These are phyloP conservation scores for Gymnothorax javanicus DNA, from an alignment of 2,797 vertebrate species.

Conservation along the genomic window DNA sequence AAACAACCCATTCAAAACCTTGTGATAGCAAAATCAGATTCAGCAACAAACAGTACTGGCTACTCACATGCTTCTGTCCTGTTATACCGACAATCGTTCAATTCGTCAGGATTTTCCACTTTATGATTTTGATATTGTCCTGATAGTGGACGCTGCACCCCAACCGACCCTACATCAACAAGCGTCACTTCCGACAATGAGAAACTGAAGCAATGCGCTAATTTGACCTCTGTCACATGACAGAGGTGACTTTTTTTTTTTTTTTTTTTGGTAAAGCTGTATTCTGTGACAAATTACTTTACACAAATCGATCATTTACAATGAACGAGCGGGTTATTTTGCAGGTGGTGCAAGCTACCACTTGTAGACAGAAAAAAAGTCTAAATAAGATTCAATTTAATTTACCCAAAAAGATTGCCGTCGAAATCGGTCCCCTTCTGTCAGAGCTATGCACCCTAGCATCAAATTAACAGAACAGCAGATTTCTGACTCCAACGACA, in stretches of 20 bases:
- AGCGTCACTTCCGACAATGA: slow-evolving; percentile 29
- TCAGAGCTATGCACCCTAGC: no score
- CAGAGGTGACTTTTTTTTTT: not conserved
- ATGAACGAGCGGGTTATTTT: no score
- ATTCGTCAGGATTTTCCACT: slow-evolving; percentile 24
- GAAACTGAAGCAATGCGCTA: not conserved
- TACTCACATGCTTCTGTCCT: not conserved
- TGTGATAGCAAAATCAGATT: not conserved
- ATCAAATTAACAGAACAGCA: no score
- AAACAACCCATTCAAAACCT: not conserved
- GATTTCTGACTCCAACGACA: no score
- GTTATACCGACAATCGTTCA: slow-evolving; percentile 14
- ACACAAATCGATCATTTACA: not conserved
- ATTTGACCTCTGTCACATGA: slow-evolving; percentile 29
- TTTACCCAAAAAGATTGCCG: no score
- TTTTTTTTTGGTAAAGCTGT: not conserved
- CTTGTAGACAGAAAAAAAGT: no score
- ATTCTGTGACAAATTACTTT: not conserved
- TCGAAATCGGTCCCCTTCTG: no score
- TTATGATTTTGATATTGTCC: slow-evolving; percentile 31
- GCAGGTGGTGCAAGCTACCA: no score
- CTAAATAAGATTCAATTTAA: no score
- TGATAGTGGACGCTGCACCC: slow-evolving; percentile 31
- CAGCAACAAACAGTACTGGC: not conserved
- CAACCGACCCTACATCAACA: slow-evolving; percentile 26